Base-by-base conservation (phyloP, 2,888 invertebrate species). In the Diachrysia chrysitis region DNA sequence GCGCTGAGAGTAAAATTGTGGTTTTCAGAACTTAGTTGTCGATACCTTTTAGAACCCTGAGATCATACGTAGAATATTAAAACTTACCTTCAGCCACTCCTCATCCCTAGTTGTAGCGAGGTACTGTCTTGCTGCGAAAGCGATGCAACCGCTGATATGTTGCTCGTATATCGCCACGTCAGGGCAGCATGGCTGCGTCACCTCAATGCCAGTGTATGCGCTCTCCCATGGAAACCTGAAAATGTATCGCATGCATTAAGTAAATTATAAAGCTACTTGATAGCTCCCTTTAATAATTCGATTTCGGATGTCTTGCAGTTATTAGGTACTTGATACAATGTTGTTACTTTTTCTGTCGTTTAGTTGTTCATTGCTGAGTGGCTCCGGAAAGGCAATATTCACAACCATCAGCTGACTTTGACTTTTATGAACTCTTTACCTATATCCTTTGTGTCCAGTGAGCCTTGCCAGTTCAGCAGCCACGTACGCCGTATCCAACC, bases 191-290 rank as follows among this genome's bases (percentile, higher is more conserved):
- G 96, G 96, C 85, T 96, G 96, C 0, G 96, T 96, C 29, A 95
- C 96, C 77, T 96, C 96, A 0, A 91, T 87, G 1, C 96, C 96
- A 0, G 96, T 96, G 82, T 91, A 96, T 0, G 96, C 96, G 70
- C 96, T 96, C 84, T 96, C 96, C 96, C 96, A 96, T 0, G 96
- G 96, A 78, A 92, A 96, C 73, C 96, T 96, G 73, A 5, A 55
- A 61, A n/a, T 0, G 1, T n/a, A 5, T 42, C n/a, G n/a, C 4
- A 42, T 16, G 16, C 29, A 4, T n/a, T n/a, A n/a, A 5, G 25
- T 25, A 25, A 25, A 25, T 25, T 25, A 25, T 25, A 5, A 25
- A 25, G 25, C 25, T 25, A 2, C 25, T 25, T 25, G 2, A 25
- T 5, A 25, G 5, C 5, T 25, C 25, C 5, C 25, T 25, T 5